phyloP scores from a whole-genome alignment of 2,888 invertebrate genomes.

The Ophraella communa region DNA sequence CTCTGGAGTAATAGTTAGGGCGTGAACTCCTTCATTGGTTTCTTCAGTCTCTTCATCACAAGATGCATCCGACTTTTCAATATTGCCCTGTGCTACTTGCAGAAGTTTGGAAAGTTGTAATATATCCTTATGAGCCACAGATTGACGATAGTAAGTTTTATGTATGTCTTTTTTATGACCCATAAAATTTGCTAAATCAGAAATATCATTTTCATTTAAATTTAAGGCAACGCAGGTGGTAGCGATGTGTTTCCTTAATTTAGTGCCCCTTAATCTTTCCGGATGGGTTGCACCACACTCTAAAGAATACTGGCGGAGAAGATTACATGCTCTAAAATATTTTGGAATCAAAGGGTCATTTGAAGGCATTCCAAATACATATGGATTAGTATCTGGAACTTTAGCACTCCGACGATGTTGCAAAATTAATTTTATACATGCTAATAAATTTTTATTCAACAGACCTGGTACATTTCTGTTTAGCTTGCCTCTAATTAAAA shows the following conservation, averaged over 20 bases:
- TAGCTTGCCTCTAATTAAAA: slow-evolving; percentile 16
- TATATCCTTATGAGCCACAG: slow-evolving; percentile 38
- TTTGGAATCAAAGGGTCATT: slow-evolving; percentile 8
- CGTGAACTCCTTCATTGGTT: neutral
- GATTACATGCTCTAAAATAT: slow-evolving; percentile 38
- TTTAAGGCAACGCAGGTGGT: slow-evolving; percentile 40
- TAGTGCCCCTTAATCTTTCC: slow-evolving; percentile 38
- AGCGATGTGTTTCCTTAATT: slow-evolving; percentile 44
- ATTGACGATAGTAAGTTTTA: slow-evolving; percentile 40
- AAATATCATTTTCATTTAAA: slow-evolving; percentile 40
- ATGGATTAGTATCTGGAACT: slow-evolving; percentile 20
- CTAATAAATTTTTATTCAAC: slow-evolving; percentile 15
- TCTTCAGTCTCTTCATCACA: neutral
- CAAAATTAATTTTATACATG: slow-evolving; percentile 18
- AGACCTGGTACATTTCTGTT: slow-evolving; percentile 20
- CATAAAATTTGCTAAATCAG: slow-evolving; percentile 43
- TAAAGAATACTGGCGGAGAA: slow-evolving; percentile 38
- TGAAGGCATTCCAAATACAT: slow-evolving; percentile 30
- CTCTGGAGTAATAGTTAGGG: neutral
- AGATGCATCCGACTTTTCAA: slow-evolving; percentile 2
- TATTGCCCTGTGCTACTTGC: slow-evolving; percentile 34
- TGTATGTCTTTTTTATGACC: slow-evolving; percentile 46
- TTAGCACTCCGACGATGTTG: slow-evolving; percentile 12
- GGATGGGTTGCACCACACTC: slow-evolving; percentile 43
- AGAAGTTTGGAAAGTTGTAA: slow-evolving; percentile 38